phyloP scores from a whole-genome alignment of 2,888 invertebrate genomes.

The Cistogaster globosa region DNA sequence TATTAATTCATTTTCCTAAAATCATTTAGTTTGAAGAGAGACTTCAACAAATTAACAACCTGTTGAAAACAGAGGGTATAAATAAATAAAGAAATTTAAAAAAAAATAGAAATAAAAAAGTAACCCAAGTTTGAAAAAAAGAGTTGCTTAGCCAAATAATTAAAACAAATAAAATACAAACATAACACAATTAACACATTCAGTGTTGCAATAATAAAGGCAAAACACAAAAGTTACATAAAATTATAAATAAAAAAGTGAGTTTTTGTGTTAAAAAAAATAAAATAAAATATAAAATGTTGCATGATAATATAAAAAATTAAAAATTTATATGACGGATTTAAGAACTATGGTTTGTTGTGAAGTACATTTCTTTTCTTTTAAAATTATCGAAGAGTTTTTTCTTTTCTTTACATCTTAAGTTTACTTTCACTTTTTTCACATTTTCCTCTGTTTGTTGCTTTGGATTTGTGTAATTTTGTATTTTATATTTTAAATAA shows the following conservation, averaged over 20 bases:
- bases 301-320: neutral
- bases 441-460: constrained; percentile 43
- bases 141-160: constrained; percentile 48
- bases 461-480: neutral
- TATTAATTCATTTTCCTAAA: constrained; percentile 81
- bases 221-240: constrained; percentile 54
- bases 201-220: constrained; percentile 38
- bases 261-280: constrained; percentile 50
- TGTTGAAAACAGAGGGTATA: constrained; percentile 35
- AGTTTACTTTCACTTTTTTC: constrained; percentile 61
- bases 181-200: constrained; percentile 66
- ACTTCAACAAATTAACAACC: constrained; percentile 80
- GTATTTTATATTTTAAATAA: constrained; percentile 21
- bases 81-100: constrained; percentile 44
- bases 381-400: neutral
- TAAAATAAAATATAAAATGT: neutral
- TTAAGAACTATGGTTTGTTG: neutral
- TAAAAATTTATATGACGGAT: no score
- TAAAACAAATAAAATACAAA: constrained; percentile 36
- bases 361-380: neutral
- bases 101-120: constrained; percentile 38
- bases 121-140: constrained; percentile 52
- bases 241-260: constrained; percentile 53
- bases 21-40: constrained; percentile 81
- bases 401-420: constrained; percentile 22